Percentiles rank a stretch among this genome's conserved stretches.
Conservation (phyloP, 2,888 invertebrate species). For the Chrysotoxum bicinctum region DNA sequence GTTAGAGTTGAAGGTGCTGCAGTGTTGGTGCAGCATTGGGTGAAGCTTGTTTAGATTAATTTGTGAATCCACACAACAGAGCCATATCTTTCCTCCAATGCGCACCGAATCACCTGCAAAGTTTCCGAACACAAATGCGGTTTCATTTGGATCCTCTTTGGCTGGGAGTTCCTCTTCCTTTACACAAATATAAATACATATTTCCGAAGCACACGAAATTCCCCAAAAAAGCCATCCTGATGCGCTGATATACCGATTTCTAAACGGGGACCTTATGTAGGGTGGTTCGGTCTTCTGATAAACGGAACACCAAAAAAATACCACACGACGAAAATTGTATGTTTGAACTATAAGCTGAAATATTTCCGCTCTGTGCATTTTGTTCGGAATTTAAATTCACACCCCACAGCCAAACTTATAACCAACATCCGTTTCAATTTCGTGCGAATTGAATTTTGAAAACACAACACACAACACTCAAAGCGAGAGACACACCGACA, state of each 20-base stretch:
- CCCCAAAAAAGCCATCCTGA: not conserved
- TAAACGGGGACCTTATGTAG: not conserved
- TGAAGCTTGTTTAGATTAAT: conserved; percentile 24
- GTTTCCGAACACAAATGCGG: conserved; percentile 21
- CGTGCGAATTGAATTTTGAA: conserved; percentile 47
- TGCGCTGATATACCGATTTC: not conserved
- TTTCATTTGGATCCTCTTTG: not conserved
- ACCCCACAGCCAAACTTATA: not conserved
- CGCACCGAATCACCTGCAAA: conserved; percentile 22
- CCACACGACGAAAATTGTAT: conserved; percentile 5
- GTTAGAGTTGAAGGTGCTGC: not conserved
- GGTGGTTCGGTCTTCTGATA: not conserved
- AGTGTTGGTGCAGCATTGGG: not conserved
- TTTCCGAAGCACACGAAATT: not conserved
- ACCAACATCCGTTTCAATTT: conserved; percentile 33
- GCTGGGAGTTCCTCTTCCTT: not conserved
- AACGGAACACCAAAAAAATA: conserved; percentile 6
- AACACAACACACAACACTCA: conserved; percentile 13
- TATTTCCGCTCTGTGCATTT: conserved; percentile 4
- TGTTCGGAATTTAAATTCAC: conserved; percentile 1
- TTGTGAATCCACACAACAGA: conserved; percentile 16
- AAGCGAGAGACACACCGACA: not conserved
- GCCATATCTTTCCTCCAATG: not conserved
- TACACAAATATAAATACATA: not conserved
- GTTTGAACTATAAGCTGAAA: not conserved